These are phyloP conservation scores for Sinodicranocentrus sp. DNA, from an alignment of 2,888 invertebrate species.

Conservation along the genomic window DNA sequence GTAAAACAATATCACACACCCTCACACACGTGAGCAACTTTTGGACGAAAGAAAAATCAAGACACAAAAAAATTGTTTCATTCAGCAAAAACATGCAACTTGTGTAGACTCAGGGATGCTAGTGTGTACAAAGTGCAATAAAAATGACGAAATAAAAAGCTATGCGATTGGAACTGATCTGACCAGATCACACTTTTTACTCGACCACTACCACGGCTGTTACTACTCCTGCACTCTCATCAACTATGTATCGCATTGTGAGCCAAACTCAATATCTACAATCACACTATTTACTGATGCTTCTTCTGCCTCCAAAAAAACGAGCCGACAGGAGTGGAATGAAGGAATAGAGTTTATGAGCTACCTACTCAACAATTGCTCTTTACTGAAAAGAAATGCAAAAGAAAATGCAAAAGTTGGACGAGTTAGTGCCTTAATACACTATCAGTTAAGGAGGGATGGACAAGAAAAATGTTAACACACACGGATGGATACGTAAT, in stretches of 20 bases:
- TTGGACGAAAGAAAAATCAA: slow-evolving; percentile 31
- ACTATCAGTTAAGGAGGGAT: slow-evolving; percentile 56
- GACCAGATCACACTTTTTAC: slow-evolving; percentile 37
- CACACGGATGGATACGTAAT: background rate
- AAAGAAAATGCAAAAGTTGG: slow-evolving; percentile 56
- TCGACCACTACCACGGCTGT: slow-evolving; percentile 24
- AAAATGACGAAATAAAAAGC: slow-evolving; percentile 33
- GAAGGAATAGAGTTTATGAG: background rate
- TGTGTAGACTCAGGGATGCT: no score
- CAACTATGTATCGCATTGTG: slow-evolving; percentile 8
- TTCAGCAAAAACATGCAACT: slow-evolving; percentile 12
- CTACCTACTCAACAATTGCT: slow-evolving; percentile 52
- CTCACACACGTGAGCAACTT: slow-evolving; percentile 50
- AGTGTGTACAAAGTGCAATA: slow-evolving; percentile 37
- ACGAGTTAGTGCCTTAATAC: slow-evolving; percentile 53
- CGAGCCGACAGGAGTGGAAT: slow-evolving; percentile 28
- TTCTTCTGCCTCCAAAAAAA: slow-evolving; percentile 24
- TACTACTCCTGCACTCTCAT: background rate
- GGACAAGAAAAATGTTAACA: slow-evolving; percentile 47
- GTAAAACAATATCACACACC: slow-evolving; percentile 43
- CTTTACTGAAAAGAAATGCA: slow-evolving; percentile 25
- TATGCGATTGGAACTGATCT: slow-evolving; percentile 45
- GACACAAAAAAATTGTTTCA: slow-evolving; percentile 42
- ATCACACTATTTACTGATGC: slow-evolving; percentile 35
- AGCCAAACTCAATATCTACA: slow-evolving; percentile 30